Evolutionary conservation across 2,797 vertebrate species (phyloP).

Genomic region (Semotilus atromaculatus): DNA sequence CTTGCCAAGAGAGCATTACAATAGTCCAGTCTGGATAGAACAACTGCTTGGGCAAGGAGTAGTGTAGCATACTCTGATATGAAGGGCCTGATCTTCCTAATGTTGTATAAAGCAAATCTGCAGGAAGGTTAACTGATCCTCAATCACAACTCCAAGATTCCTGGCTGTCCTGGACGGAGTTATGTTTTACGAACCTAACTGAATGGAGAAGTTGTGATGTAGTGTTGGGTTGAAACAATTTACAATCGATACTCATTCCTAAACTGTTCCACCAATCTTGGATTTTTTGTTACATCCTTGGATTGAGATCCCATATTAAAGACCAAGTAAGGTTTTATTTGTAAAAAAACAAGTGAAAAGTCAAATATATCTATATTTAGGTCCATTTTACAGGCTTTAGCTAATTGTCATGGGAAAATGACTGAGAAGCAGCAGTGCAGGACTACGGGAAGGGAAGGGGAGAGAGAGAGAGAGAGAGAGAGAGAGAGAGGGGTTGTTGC

Average conservation of each 20-base stretch:
- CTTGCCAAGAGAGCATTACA: no score
- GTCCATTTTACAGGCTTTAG: conserved; percentile 37
- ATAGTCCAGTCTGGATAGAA: no score
- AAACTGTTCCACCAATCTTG: neutral
- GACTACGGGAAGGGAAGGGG: neutral
- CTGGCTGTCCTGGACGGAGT: no score
- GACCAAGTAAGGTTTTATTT: neutral
- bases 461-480: conserved; percentile 36
- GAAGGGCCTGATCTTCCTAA: no score
- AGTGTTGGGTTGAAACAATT: no score
- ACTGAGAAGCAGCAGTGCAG: conserved; percentile 41
- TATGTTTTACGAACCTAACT: no score
- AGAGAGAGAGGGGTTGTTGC: conserved; percentile 12
- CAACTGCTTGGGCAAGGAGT: no score
- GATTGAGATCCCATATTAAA: neutral
- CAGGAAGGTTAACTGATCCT: no score
- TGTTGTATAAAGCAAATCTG: no score
- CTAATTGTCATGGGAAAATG: conserved; percentile 56
- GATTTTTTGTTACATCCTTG: neutral
- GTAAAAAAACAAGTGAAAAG: neutral
- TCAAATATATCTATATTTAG: conserved; percentile 44
- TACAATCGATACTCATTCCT: neutral
- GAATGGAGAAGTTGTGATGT: no score
- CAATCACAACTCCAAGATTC: no score
- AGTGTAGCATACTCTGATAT: no score